Conservation (phyloP, 2,888 invertebrate genomes). For the Atethmia centrago region DNA sequence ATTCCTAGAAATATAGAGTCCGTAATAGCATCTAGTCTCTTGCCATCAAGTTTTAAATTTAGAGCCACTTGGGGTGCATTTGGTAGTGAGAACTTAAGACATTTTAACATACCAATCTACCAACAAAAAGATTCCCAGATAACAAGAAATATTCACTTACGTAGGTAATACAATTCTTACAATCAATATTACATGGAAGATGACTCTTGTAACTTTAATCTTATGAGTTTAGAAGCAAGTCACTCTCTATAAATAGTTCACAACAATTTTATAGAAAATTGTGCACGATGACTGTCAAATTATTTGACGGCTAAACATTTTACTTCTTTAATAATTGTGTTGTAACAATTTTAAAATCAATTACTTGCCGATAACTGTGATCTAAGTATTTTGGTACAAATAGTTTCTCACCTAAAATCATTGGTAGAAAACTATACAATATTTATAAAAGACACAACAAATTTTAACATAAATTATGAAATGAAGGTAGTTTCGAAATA, state of each 20-base stretch:
- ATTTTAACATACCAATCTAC: no score
- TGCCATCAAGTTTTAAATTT: no score
- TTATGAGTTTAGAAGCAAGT: slow-evolving; percentile 46
- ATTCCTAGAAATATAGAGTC: no score
- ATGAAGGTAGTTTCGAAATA: background rate
- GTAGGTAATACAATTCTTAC: slow-evolving; percentile 1
- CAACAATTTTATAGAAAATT: slow-evolving; percentile 48
- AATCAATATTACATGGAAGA: slow-evolving; percentile 19
- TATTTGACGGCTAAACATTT: slow-evolving; percentile 36
- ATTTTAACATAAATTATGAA: background rate
- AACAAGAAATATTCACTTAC: background rate
- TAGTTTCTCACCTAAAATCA: background rate
- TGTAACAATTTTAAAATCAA: slow-evolving; percentile 33
- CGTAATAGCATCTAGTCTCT: no score
- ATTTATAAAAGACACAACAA: background rate
- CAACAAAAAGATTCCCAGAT: background rate
- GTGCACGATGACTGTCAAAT: slow-evolving; percentile 51
- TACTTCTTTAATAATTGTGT: slow-evolving; percentile 24
- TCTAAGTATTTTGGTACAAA: background rate
- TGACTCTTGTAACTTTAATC: slow-evolving; percentile 28
- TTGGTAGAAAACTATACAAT: background rate
- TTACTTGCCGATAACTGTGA: slow-evolving; percentile 14
- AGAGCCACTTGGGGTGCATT: no score
- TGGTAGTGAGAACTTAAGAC: no score
- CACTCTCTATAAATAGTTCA: slow-evolving; percentile 51